Base-by-base conservation (phyloP, 2,113 vertebrate species). In the Phaethornis superciliosus region DNA sequence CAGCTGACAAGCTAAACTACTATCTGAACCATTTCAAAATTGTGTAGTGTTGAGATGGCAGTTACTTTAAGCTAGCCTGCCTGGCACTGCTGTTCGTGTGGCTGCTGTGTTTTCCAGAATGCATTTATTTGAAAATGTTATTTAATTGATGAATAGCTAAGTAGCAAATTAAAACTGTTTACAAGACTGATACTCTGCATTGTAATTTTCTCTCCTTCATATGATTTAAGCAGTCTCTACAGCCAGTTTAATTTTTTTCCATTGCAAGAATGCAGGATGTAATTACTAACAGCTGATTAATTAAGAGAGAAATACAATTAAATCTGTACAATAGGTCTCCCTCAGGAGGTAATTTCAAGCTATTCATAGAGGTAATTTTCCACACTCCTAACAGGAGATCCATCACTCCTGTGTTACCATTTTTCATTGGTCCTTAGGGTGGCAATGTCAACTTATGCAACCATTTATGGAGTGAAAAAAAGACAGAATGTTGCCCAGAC, bases 261-360 rank as follows among this genome's bases (percentile, higher is more conserved):
- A 78, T 58, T 88, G 77, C 72, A 92, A 44, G 84, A 88, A 88
- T 88, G 65, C 72, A 71, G 62, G 58, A 81, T 86, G 49, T 71
- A 90, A 96, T 90, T 95, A 91, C 69, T 79, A 92, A 75, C 92
- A 93, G 47, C 75, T 81, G 90, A 92, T 93, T 30, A 95, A 95
- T 91, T 91, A 81, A 89, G 56, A 85, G 47, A 83, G 70, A 79
- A 94, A 79, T 49, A 89, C 75, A 95, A 71, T 81, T 89, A 83
- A 60, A 88, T 83, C 69, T 94, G 52, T 75, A 83, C 69, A 91
- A 68, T 44, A 78, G 30, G 54, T 77, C 60, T 94, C 91, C 37
- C 85, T 93, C 47, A 55, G 70, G 55, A 91, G 23, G 9, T 62
- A 77, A 75, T 47, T 60, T 90, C 71, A 88, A 49, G 79, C 84